These are phyloP conservation scores for Lasioglossum marginatum DNA, from an alignment of 2,888 invertebrate genomes.

Conservation along the genomic window DNA sequence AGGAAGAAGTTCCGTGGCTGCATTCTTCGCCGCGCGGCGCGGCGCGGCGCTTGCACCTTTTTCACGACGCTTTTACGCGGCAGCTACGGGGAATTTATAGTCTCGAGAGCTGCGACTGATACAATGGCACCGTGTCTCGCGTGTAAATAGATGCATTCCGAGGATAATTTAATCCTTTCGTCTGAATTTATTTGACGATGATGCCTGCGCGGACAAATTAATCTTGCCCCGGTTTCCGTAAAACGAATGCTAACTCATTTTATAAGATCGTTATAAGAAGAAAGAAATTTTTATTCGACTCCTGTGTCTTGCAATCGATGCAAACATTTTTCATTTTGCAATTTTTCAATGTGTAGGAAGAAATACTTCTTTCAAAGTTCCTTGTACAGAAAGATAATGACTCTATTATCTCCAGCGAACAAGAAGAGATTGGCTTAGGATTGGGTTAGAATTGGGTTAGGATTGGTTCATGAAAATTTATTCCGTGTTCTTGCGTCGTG, in stretches of 20 bases:
- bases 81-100: conserved; percentile 55
- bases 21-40: conserved; percentile 44
- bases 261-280: too few species aligned
- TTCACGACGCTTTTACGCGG: conserved; percentile 61
- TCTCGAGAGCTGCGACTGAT: conserved; percentile 40
- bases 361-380: background rate
- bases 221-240: background rate
- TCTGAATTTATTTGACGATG: background rate
- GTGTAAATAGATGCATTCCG: conserved; percentile 49
- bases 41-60: conserved; percentile 42
- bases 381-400: background rate
- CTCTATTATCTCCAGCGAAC: background rate
- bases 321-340: too few species aligned
- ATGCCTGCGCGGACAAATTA: background rate
- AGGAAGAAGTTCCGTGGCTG: conserved; percentile 32
- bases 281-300: too few species aligned
- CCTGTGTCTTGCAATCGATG: too few species aligned
- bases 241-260: background rate
- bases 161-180: conserved; percentile 25
- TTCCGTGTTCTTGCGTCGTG: too few species aligned
- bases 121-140: conserved; percentile 40
- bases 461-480: background rate
- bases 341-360: background rate
- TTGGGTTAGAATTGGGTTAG: too few species aligned
- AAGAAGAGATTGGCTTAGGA: too few species aligned